Conservation (phyloP, 2,888 invertebrate genomes). For the Bursaphelenchus okinawaensis region DNA sequence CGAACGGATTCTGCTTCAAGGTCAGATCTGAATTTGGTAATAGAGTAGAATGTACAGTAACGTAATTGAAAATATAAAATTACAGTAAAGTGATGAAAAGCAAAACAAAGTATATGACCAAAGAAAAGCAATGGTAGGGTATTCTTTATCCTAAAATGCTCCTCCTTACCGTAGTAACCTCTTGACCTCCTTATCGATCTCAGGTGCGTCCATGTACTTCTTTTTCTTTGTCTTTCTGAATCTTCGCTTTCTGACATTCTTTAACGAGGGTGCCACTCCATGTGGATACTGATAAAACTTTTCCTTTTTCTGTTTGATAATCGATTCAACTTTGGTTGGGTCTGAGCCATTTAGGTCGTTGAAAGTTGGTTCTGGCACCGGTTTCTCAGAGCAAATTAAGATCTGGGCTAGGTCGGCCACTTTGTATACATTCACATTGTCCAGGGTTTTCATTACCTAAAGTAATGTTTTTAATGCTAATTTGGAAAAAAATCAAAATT, state of each 20-base stretch:
- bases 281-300: constrained; percentile 91
- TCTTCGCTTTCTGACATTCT: constrained; percentile 80
- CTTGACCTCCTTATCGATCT: constrained; percentile 84
- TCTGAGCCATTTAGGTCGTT: constrained; percentile 4
- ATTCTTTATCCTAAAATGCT: background rate
- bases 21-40: constrained; percentile 48
- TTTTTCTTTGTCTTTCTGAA: constrained; percentile 67
- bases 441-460: constrained; percentile 85
- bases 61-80: no score
- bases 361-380: constrained; percentile 7
- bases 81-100: no score
- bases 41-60: no score
- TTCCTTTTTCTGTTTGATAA: constrained; percentile 68
- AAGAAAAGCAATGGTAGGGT: background rate
- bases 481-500: background rate
- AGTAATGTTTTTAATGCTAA: no score
- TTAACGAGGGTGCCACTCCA: constrained; percentile 87
- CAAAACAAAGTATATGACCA: no score
- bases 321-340: background rate
- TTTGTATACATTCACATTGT: constrained; percentile 92
- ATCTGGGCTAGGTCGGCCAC: constrained; percentile 90
- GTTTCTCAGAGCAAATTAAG: constrained; percentile 42
- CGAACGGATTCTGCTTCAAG: constrained; percentile 44
- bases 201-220: constrained; percentile 64
- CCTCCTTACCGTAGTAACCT: constrained; percentile 72